Percentiles rank a stretch among this genome's conserved stretches.
Conservation (phyloP, 2,113 vertebrate species). For the Apodemus sylvaticus region DNA sequence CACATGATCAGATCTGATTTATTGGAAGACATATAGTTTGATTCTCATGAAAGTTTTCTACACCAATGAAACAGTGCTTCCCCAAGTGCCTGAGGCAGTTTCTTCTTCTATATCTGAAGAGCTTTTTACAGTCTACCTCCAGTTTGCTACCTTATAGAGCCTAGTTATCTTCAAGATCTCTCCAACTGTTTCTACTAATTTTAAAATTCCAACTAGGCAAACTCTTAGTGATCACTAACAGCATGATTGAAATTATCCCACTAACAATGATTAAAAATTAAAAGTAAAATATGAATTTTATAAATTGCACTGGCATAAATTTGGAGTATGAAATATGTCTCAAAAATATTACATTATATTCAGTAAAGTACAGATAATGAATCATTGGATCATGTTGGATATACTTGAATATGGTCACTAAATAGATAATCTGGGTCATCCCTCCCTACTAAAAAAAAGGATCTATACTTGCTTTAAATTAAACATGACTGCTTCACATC, state of each 20-base stretch:
- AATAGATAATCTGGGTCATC: not conserved
- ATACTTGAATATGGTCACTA: not conserved
- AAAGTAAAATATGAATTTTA: not conserved
- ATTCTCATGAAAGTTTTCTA: not conserved
- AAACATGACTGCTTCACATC: accelerated
- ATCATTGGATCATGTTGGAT: not conserved
- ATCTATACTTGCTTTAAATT: not conserved
- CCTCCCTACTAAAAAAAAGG: not conserved
- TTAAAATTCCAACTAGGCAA: not conserved
- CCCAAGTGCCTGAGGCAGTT: not conserved
- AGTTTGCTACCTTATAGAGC: not conserved
- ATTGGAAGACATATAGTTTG: not conserved
- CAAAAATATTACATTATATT: not conserved
- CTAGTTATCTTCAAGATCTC: not conserved
- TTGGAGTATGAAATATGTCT: not conserved
- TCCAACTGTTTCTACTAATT: not conserved
- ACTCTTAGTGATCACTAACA: accelerated
- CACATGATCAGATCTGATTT: not conserved
- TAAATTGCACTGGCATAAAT: not conserved
- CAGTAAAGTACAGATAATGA: not conserved
- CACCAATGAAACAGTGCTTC: not conserved
- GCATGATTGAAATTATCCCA: not conserved
- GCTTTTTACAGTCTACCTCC: not conserved
- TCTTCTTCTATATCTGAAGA: not conserved
- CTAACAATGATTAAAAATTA: too few species aligned